Conservation (phyloP, 2,113 vertebrate genomes). For the Tragelaphus scriptus region DNA sequence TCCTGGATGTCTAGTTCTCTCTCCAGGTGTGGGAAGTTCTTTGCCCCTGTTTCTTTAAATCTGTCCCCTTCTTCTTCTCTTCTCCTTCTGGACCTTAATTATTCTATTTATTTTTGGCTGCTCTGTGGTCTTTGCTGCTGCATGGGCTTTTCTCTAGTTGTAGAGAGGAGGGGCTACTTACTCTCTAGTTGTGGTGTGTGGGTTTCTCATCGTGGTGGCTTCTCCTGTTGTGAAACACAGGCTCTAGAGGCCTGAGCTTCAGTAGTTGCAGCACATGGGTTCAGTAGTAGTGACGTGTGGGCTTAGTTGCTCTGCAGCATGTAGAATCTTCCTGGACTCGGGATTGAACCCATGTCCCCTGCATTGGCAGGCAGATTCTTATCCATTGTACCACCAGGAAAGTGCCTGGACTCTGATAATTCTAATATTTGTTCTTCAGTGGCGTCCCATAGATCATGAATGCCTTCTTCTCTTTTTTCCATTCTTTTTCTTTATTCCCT, state of each 20-base stretch:
- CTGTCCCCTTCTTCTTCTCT: background rate
- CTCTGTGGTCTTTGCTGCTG: background rate
- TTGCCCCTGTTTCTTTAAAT: background rate
- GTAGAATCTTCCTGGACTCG: background rate
- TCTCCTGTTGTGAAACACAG: background rate
- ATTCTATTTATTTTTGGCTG: background rate
- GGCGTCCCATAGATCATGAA: background rate
- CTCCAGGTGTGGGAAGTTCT: background rate
- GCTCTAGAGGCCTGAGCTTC: background rate
- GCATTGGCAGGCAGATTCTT: background rate
- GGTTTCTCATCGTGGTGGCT: background rate
- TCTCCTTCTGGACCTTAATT: background rate
- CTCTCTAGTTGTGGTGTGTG: rapidly evolving
- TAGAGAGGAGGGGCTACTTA: background rate
- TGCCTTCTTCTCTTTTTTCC: background rate
- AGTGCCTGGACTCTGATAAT: background rate
- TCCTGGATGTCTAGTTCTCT: background rate
- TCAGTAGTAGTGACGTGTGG: rapidly evolving
- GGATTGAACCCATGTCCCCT: background rate
- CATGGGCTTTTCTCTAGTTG: background rate
- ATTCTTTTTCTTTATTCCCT: background rate
- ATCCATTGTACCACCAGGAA: background rate
- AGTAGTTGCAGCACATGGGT: background rate
- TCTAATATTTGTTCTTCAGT: background rate
- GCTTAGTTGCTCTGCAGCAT: background rate